A percentile compares a stretch with the other conserved stretches of the same genome.
These are phyloP conservation scores for Platyura marginata DNA, from an alignment of 1,140 invertebrate species.

Conservation along the genomic window DNA sequence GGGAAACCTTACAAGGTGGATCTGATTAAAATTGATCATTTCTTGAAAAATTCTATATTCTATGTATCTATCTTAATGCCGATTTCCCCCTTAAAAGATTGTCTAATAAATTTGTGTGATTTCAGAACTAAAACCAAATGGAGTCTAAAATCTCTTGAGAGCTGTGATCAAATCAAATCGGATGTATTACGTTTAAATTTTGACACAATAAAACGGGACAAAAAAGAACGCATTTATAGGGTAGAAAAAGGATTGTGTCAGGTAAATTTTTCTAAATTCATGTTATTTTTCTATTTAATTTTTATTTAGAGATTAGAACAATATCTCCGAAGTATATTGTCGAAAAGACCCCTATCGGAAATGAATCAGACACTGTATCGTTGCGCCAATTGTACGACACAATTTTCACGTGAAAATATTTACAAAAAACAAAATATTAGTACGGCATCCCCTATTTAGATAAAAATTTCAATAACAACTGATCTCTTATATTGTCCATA, in stretches of 20 bases:
- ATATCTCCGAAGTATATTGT: conserved; percentile 27
- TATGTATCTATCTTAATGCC: too few relatives aligned
- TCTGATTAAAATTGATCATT: too few relatives aligned
- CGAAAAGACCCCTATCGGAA: conserved; percentile 28
- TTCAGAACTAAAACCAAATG: conserved; percentile 32
- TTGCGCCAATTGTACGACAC: conserved; percentile 39
- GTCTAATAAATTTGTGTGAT: too few relatives aligned
- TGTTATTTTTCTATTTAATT: conserved; percentile 1
- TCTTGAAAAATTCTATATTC: too few relatives aligned
- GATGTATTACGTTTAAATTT: conserved; percentile 37
- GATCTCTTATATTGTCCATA: background rate
- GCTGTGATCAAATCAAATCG: conserved; percentile 27
- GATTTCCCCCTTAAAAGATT: too few relatives aligned
- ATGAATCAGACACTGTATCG: conserved; percentile 32
- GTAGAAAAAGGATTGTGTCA: conserved; percentile 32
- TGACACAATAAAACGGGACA: conserved; percentile 34
- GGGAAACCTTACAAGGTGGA: too few relatives aligned
- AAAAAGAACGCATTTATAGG: conserved; percentile 33
- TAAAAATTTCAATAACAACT: background rate
- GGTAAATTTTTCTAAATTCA: conserved; percentile 13
- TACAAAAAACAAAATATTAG: conserved; percentile 5
- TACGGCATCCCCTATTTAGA: conserved; percentile 12
- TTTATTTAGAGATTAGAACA: conserved; percentile 30
- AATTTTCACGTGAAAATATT: conserved; percentile 33
- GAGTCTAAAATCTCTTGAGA: conserved; percentile 33